Base-by-base conservation (phyloP, 1,140 invertebrate species). In the Eulimnadia texana region DNA sequence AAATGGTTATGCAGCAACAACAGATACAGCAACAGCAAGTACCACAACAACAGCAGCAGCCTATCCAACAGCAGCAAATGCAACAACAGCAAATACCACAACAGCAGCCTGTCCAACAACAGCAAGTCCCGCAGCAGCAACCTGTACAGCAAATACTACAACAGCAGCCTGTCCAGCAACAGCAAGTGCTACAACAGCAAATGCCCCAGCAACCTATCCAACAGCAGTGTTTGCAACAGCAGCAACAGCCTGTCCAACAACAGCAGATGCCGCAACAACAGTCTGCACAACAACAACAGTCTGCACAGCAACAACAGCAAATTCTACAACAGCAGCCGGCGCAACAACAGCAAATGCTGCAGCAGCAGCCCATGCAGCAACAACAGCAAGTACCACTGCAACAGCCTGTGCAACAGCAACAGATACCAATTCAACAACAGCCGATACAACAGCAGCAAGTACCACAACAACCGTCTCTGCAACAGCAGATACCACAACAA, bases 391-490 rank as follows among this genome's bases (percentile, higher is more conserved):
- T 25, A 29, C 11, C 10, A 1, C 53, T 27, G 2, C 28, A 23
- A 19, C 53, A 54, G 53, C 53, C 53, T 27, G 13, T n/a, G 19
- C 50, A 50, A 24, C 3, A 3, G 16, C 23, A n/a, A 54, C 53
- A 54, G 23, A 20, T 47, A 11, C 58, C 28, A 33, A n/a, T 10
- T n/a, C 24, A 19, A 57, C 57, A 54, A 24, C 53, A 49, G 16
- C 63, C 57, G 53, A 54, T 63, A 49, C 63, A 63, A 49, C 74
- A 77, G 59, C 77, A 76, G 65, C 68, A 60, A 60, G 20, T 27
- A 27, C 64, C 75, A 49, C 72, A 73, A 50, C 71, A 72, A 53
- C 68, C 70, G 1, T 63, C 72, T 22, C 67, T 72, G 20, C 73
- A 74, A 61, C 74, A 74, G 28, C 72, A 80, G 69, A 27, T 22